Evolutionary conservation across 2,113 vertebrate species (phyloP).

Genomic region (Penelope pileata): DNA sequence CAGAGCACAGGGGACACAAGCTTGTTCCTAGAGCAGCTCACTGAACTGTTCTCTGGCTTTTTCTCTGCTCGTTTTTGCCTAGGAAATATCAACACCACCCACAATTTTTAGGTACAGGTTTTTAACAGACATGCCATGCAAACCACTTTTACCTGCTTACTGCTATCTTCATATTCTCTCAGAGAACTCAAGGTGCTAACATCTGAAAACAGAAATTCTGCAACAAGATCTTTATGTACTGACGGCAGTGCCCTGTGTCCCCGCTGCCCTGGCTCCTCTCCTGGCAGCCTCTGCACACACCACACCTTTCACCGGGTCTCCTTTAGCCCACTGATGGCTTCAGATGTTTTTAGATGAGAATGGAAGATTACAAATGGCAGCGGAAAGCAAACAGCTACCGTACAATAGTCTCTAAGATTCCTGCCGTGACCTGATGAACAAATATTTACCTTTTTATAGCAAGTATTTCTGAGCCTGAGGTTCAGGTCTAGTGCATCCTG

Average conservation of each 20-base stretch:
- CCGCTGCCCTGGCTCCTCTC: not conserved
- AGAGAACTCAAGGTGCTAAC: not conserved
- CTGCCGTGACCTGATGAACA: not conserved
- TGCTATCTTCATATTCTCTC: accelerated
- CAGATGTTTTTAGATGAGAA: not conserved
- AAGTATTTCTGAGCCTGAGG: not conserved
- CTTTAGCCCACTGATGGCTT: not conserved
- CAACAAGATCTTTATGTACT: not conserved
- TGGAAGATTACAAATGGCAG: not conserved
- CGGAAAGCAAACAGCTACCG: conserved; percentile 28
- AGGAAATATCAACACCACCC: not conserved
- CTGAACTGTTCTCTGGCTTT: not conserved
- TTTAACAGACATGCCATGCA: not conserved
- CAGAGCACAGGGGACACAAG: not conserved
- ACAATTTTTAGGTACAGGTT: not conserved
- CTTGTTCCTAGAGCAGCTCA: not conserved
- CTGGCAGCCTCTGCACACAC: not conserved
- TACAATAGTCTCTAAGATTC: not conserved
- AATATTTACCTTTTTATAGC: conserved; percentile 41
- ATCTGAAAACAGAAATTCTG: not conserved
- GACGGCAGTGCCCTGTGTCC: not conserved
- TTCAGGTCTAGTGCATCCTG: not conserved
- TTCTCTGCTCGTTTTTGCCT: not conserved
- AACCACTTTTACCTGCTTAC: not conserved
- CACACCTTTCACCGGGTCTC: not conserved